Conservation (phyloP, 2,113 vertebrate species). For the Lophura nycthemera region DNA sequence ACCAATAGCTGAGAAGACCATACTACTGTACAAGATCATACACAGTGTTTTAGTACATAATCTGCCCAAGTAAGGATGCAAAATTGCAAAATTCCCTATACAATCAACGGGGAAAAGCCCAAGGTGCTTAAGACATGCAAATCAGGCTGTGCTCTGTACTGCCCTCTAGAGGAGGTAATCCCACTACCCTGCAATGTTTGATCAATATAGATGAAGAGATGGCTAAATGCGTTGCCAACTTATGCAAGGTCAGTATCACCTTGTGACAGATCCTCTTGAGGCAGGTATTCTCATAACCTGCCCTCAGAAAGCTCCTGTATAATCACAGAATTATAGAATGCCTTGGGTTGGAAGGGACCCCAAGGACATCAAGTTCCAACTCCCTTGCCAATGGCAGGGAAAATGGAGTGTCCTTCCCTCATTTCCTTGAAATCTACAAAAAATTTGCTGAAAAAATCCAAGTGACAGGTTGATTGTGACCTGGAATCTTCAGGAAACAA, state of each 20-base stretch:
- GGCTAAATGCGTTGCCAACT: neutral
- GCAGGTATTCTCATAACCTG: neutral
- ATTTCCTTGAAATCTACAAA: neutral
- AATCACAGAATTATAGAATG: neutral
- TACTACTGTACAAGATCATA: neutral
- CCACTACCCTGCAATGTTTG: neutral
- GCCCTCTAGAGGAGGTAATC: neutral
- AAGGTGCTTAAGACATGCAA: neutral
- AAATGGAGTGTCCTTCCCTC: neutral
- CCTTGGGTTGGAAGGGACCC: too few species aligned
- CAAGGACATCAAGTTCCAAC: too few species aligned
- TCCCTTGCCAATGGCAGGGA: too few species aligned
- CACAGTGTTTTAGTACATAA: neutral
- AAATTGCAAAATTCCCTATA: neutral
- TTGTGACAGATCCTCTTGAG: rapidly evolving
- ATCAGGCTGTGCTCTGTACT: neutral
- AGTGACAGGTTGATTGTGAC: neutral
- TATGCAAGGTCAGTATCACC: neutral
- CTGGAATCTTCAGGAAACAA: neutral
- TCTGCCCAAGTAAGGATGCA: neutral
- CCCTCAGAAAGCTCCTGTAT: neutral
- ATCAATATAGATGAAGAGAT: neutral
- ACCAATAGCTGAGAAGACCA: neutral
- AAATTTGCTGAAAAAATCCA: neutral
- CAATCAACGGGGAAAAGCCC: neutral